phyloP scores from a whole-genome alignment of 2,797 vertebrate species.

The Dipus sagitta region DNA sequence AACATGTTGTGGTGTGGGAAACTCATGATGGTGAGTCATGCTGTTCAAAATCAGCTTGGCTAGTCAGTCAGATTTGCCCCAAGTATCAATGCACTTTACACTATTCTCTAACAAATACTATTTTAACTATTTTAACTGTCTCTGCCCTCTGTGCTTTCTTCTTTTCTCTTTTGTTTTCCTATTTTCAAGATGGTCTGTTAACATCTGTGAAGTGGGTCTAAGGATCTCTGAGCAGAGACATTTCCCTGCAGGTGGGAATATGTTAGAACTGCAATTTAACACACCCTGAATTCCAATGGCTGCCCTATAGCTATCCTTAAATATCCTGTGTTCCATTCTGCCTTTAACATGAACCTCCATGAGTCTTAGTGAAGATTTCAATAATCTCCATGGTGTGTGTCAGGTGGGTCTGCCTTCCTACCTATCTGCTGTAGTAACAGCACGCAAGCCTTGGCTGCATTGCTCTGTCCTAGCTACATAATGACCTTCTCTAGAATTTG shows the following conservation, averaged over 20 bases:
- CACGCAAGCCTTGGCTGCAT: background rate
- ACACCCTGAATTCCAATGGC: background rate
- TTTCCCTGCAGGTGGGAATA: background rate
- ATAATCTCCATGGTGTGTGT: background rate
- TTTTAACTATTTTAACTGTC: background rate
- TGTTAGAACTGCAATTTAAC: background rate
- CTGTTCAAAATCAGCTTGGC: background rate
- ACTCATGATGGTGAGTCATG: background rate
- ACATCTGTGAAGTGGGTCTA: background rate
- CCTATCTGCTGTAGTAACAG: background rate
- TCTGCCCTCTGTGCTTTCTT: background rate
- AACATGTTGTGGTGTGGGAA: background rate
- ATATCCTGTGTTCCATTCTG: too few relatives aligned
- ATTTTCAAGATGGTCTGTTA: background rate
- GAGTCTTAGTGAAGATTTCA: background rate
- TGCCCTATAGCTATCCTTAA: background rate
- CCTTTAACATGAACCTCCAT: background rate
- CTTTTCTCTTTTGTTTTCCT: background rate
- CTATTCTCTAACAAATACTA: background rate
- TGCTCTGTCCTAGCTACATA: background rate
- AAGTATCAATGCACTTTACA: background rate
- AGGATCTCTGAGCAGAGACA: background rate
- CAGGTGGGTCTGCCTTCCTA: background rate
- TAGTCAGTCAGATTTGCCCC: conserved; percentile 23
- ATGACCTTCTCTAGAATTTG: background rate